phyloP scores from a whole-genome alignment of 2,113 vertebrate species.

The Syngnathus typhle region DNA sequence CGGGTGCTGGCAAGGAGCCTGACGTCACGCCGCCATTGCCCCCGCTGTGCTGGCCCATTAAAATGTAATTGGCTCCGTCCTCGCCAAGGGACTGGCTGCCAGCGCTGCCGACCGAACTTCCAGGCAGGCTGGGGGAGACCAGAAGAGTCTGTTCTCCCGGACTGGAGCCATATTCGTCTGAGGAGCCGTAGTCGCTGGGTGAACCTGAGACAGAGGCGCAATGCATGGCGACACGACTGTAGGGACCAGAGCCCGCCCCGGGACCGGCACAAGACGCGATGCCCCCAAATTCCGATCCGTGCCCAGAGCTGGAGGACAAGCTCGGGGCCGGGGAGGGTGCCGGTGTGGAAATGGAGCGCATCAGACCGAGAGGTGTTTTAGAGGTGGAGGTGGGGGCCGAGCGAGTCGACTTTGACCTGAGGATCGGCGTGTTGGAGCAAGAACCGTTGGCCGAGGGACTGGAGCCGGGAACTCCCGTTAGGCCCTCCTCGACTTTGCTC shows the following conservation, averaged over 20 bases:
- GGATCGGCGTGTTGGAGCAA: slow-evolving; percentile 68
- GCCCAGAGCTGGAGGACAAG: slow-evolving; percentile 63
- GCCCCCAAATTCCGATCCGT: slow-evolving; percentile 64
- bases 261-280: slow-evolving; percentile 25
- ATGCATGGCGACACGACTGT: slow-evolving; percentile 53
- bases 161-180: slow-evolving; percentile 78
- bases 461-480: slow-evolving; percentile 42
- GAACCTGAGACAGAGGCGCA: slow-evolving; percentile 68
- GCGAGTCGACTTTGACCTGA: slow-evolving; percentile 68
- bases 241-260: slow-evolving; percentile 46
- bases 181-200: slow-evolving; percentile 75
- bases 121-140: slow-evolving; percentile 50
- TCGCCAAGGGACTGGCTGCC: slow-evolving; percentile 55
- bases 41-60: slow-evolving; percentile 66
- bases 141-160: slow-evolving; percentile 64
- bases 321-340: slow-evolving; percentile 53
- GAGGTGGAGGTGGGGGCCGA: slow-evolving; percentile 45
- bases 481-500: slow-evolving; percentile 56
- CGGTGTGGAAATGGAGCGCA: slow-evolving; percentile 72
- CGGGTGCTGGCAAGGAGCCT: slow-evolving; percentile 47
- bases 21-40: slow-evolving; percentile 23
- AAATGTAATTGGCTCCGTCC: slow-evolving; percentile 70
- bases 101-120: slow-evolving; percentile 55
- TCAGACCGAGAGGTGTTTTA: slow-evolving; percentile 67
- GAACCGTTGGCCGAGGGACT: slow-evolving; percentile 70